phyloP scores from a whole-genome alignment of 2,888 invertebrate species.

The Laspeyria flexula region DNA sequence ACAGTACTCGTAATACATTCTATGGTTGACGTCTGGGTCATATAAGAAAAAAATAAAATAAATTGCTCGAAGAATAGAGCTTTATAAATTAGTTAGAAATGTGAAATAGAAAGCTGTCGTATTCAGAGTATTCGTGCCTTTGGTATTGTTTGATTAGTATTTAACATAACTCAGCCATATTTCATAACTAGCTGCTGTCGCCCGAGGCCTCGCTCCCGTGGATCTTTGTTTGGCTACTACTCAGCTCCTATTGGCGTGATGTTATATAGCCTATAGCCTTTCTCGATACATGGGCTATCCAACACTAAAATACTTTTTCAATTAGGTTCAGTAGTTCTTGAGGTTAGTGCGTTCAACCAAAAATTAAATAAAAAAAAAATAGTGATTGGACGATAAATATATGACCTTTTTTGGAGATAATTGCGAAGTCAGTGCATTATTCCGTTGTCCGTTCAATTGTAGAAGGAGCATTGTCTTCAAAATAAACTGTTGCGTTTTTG shows the following conservation, averaged over 20 bases:
- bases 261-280: too few species aligned
- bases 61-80: conserved; percentile 28
- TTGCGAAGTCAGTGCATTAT: conserved; percentile 28
- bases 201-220: too few species aligned
- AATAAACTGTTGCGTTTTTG: conserved; percentile 48
- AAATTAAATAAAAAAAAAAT: too few species aligned
- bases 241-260: too few species aligned
- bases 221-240: too few species aligned
- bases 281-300: too few species aligned
- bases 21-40: conserved; percentile 34
- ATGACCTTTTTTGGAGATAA: conserved; percentile 14
- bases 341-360: too few species aligned
- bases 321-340: too few species aligned
- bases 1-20: conserved; percentile 26
- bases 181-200: too few species aligned
- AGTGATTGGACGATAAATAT: neutral
- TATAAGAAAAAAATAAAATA: conserved; percentile 27
- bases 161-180: conserved; percentile 15
- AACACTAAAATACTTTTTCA: too few species aligned
- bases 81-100: conserved; percentile 33
- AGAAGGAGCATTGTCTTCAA: conserved; percentile 41
- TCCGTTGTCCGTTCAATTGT: conserved; percentile 19
- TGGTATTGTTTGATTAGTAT: conserved; percentile 20
- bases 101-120: conserved; percentile 35
- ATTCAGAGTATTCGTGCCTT: conserved; percentile 3